Percentiles rank a stretch among this genome's conserved stretches.
These are phyloP conservation scores for Zaprionus camerounensis DNA, from an alignment of 1,140 invertebrate species.

Conservation along the genomic window DNA sequence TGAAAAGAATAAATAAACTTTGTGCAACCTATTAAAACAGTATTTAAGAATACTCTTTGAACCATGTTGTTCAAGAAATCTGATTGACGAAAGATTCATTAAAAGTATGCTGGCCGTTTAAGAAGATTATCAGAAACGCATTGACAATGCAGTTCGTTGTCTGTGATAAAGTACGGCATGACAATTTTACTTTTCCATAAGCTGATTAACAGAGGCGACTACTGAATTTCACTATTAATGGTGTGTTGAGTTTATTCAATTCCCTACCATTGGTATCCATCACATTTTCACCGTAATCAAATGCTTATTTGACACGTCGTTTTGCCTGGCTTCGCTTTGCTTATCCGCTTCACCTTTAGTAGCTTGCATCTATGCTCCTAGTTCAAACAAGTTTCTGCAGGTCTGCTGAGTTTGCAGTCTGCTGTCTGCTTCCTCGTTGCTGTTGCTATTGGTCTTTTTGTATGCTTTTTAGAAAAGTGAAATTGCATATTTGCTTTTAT, in stretches of 20 bases:
- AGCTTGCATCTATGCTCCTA: constrained; percentile 12
- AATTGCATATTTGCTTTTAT: constrained; percentile 83
- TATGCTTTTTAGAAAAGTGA: constrained; percentile 59
- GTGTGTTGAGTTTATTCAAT: background rate
- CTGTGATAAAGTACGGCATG: background rate
- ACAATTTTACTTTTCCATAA: constrained; percentile 4
- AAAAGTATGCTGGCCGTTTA: constrained; percentile 12
- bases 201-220: constrained; percentile 1
- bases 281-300: constrained; percentile 30
- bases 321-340: background rate
- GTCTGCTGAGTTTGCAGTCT: constrained; percentile 10
- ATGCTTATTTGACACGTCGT: constrained; percentile 16
- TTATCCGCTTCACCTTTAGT: constrained; percentile 27
- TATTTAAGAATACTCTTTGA: background rate
- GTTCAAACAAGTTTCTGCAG: constrained; percentile 32
- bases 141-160: background rate
- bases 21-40: background rate
- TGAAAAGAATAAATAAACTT: background rate
- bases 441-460: constrained; percentile 14
- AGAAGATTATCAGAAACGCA: constrained; percentile 18
- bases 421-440: constrained; percentile 36
- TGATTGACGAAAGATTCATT: constrained; percentile 18
- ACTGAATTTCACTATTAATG: background rate
- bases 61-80: background rate
- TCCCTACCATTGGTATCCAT: constrained; percentile 1